Percentiles rank a stretch among this genome's conserved stretches.
These are phyloP conservation scores for Prochilodus magdalenae DNA, from an alignment of 2,113 vertebrate genomes.

Conservation along the genomic window DNA sequence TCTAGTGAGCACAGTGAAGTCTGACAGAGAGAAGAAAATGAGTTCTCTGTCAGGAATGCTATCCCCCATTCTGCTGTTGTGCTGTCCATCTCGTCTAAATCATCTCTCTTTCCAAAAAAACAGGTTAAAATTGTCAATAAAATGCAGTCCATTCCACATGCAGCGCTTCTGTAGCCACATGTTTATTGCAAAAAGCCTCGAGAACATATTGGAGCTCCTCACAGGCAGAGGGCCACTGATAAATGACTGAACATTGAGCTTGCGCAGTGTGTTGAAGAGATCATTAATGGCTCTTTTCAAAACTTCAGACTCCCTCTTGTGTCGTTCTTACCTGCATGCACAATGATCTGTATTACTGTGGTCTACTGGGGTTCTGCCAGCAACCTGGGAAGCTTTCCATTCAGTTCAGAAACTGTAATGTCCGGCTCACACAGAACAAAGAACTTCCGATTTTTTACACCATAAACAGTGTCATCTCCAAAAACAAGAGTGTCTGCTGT, in stretches of 20 bases:
- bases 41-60: neutral
- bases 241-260: neutral
- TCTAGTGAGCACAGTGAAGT: neutral
- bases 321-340: neutral
- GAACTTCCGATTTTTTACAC: neutral
- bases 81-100: neutral
- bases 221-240: slow-evolving; percentile 1
- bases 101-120: neutral
- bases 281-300: neutral
- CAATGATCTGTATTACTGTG: neutral
- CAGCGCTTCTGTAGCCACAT: neutral
- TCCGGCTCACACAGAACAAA: neutral
- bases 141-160: neutral
- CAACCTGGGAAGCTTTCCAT: neutral
- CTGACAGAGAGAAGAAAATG: neutral
- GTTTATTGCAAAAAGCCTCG: neutral
- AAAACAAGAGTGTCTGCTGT: neutral
- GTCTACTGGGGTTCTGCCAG: neutral
- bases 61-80: neutral
- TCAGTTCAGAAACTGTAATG: neutral
- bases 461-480: neutral
- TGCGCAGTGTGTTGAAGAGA: neutral
- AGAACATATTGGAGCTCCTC: neutral
- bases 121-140: neutral
- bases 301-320: neutral